These are phyloP conservation scores for Paraescarpia echinospica DNA, from an alignment of 1,140 invertebrate species.

Conservation along the genomic window DNA sequence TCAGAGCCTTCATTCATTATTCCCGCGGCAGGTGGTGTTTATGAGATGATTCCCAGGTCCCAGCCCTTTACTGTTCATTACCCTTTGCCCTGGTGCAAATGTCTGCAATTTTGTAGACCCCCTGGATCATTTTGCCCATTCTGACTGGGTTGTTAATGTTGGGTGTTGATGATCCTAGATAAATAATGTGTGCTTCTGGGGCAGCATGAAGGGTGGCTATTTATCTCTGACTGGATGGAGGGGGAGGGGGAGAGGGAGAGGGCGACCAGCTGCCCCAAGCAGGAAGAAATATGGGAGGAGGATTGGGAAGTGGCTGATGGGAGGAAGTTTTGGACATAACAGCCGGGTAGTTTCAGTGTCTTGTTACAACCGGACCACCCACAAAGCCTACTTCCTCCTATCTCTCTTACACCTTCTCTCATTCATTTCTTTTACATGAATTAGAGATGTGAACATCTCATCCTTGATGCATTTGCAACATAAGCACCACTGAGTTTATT, in stretches of 20 bases:
- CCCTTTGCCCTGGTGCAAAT: neutral
- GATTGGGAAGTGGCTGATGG: neutral
- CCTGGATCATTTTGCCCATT: neutral
- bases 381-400: neutral
- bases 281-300: neutral
- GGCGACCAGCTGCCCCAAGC: neutral
- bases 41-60: neutral
- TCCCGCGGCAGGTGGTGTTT: neutral
- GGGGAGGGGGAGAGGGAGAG: neutral
- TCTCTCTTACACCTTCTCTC: neutral
- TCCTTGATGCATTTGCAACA: no score
- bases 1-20: neutral
- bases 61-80: neutral
- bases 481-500: no score
- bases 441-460: no score
- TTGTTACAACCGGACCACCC: neutral
- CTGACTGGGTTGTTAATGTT: neutral
- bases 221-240: neutral
- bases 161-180: neutral
- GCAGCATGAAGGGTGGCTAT: neutral
- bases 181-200: neutral
- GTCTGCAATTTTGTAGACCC: neutral
- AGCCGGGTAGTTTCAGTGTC: neutral
- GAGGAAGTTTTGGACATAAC: neutral
- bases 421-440: neutral